phyloP scores from a whole-genome alignment of 2,888 invertebrate genomes.

The Polylopha cassiicola region DNA sequence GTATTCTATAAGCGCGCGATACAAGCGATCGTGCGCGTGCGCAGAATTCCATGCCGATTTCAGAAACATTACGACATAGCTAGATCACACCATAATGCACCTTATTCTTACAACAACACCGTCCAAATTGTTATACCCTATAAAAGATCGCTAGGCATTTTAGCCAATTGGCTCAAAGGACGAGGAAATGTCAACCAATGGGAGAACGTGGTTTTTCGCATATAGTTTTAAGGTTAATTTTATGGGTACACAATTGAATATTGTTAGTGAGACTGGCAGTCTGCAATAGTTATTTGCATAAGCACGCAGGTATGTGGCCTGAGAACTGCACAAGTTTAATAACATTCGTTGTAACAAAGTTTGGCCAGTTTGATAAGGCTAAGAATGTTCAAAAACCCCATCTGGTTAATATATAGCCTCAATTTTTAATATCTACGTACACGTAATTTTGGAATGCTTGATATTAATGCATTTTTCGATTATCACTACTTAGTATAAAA shows the following conservation, averaged over 20 bases:
- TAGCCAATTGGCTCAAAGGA: constrained; percentile 37
- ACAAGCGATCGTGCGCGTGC: constrained; percentile 59
- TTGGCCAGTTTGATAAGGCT: too few species aligned
- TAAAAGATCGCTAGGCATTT: constrained; percentile 24
- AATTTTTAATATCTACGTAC: too few species aligned
- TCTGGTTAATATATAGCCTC: too few species aligned
- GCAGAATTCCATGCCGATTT: constrained; percentile 43
- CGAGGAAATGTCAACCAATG: constrained; percentile 40
- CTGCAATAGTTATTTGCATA: constrained; percentile 41
- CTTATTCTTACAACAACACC: constrained; percentile 35
- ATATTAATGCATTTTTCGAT: too few species aligned
- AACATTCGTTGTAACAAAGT: constrained; percentile 9
- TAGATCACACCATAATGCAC: constrained; percentile 1
- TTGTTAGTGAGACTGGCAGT: constrained; percentile 43
- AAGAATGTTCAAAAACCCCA: too few species aligned
- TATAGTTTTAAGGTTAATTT: constrained; percentile 31
- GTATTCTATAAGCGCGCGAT: constrained; percentile 51
- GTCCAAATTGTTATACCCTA: constrained; percentile 23
- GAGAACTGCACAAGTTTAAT: constrained; percentile 12
- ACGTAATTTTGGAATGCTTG: too few species aligned
- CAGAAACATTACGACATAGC: constrained; percentile 1
- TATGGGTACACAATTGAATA: constrained; percentile 35
- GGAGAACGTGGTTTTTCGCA: constrained; percentile 25
- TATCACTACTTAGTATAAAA: too few species aligned
- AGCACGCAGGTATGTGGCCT: constrained; percentile 41